Conservation (phyloP, 2,888 invertebrate genomes). For the Brachypterus glaber region DNA sequence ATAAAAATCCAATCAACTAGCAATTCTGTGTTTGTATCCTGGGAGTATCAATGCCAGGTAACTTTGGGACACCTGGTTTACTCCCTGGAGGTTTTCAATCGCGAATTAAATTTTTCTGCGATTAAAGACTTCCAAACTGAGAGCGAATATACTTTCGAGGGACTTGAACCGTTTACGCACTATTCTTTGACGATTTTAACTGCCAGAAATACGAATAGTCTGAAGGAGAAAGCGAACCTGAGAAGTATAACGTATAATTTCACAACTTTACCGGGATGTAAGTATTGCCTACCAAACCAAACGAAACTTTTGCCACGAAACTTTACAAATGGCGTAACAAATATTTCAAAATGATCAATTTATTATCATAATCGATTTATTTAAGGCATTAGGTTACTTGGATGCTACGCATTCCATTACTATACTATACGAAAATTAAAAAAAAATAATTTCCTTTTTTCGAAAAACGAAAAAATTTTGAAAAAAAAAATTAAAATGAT, state of each 20-base stretch:
- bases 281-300: constrained; percentile 9
- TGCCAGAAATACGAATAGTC: constrained; percentile 24
- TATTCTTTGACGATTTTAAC: constrained; percentile 29
- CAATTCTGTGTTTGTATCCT: constrained; percentile 26
- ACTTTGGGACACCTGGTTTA: constrained; percentile 30
- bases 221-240: constrained; percentile 21
- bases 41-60: constrained; percentile 29
- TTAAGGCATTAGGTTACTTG: too few species aligned
- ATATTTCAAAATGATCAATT: too few species aligned
- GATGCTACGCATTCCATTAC: too few species aligned
- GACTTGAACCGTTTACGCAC: constrained; percentile 28
- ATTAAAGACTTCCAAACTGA: constrained; percentile 21
- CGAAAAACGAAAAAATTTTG: too few species aligned
- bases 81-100: constrained; percentile 23
- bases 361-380: too few species aligned
- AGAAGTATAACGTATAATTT: constrained; percentile 24
- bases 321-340: too few species aligned
- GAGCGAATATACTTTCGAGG: constrained; percentile 24
- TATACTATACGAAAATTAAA: too few species aligned
- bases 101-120: constrained; percentile 19
- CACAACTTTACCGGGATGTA: constrained; percentile 32
- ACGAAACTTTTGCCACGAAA: too few species aligned
- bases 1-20: constrained; percentile 26
- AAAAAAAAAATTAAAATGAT: too few species aligned
- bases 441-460: too few species aligned